phyloP scores from a whole-genome alignment of 2,797 vertebrate genomes.

The Pitangus sulphuratus region DNA sequence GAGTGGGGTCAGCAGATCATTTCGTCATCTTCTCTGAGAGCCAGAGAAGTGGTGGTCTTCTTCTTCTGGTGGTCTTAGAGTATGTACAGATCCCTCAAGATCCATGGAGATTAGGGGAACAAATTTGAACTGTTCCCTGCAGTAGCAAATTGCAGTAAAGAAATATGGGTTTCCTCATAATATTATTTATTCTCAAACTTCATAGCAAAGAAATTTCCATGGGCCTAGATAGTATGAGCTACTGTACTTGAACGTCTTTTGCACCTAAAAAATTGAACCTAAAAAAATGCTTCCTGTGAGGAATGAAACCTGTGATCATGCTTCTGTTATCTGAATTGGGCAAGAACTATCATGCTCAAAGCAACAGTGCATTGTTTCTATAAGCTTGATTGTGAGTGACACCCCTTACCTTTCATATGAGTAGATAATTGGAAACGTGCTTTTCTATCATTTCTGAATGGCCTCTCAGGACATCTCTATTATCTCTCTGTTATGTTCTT shows the following conservation, averaged over 20 bases:
- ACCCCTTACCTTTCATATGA: background rate
- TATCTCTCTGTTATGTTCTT: background rate
- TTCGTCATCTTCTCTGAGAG: background rate
- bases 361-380: background rate
- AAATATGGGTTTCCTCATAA: background rate
- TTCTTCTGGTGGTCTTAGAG: background rate
- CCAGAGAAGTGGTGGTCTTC: background rate
- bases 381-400: background rate
- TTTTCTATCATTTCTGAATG: background rate
- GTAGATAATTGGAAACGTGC: background rate
- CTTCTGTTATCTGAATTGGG: background rate
- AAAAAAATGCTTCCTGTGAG: background rate
- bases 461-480: background rate
- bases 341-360: background rate
- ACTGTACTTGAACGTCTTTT: background rate
- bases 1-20: fast-evolving
- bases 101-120: background rate
- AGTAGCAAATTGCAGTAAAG: background rate
- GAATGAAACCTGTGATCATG: background rate
- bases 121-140: background rate
- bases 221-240: background rate
- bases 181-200: background rate
- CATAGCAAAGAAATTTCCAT: background rate
- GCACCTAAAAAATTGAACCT: background rate
- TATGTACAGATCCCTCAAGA: background rate